Evolutionary conservation across 2,797 vertebrate species (phyloP), one percentile per base, ranked within the genome.

Genomic region (Clarias fuscus): DNA sequence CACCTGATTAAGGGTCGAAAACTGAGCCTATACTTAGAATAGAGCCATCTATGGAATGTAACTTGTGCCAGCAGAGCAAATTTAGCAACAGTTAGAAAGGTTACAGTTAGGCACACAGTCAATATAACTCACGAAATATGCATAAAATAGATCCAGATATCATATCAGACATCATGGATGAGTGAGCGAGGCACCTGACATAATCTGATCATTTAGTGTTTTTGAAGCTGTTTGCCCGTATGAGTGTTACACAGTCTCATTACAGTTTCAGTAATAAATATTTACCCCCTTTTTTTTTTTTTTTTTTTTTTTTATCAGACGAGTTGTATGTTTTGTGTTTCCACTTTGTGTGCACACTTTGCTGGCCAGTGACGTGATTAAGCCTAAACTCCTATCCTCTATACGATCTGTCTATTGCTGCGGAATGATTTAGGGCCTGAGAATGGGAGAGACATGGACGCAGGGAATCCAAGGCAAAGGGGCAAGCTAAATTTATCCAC

Each of bases 61-160:
- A 85, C 64, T 77, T 64, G 84, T 43, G 82, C 82, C 78, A 65
- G 71, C 33, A 64, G 68, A 67, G 80, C 83, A 89, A 86, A 90
- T 67, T 88, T 90, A 88, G 89, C 43, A 87, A 75, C 62, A 84
- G 86, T 59, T 75, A 86, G 80, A 87, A 88, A 89, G 88, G 86
- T 89, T 85, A 87, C 77, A 84, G 84, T 82, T 30, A 3, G 48
- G 65, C 40, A 53, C 33, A 86, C 53, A 30, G 72, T 70, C 62
- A 64, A 64, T 65, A 17, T 83, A 88, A 82, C 43, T 11, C 27
- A 33, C 68, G 71, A 86, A 43, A 27, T 53, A 82, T 70, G 79
- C 68, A 62, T 30, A 33, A 61, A 82, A 84, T 83, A 84, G 87
- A 62, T 37, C 18, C 82, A 77, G 27, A 78, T 76, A 67, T 37